phyloP scores from a whole-genome alignment of 1,140 invertebrate species.

The Drosophila miranda region DNA sequence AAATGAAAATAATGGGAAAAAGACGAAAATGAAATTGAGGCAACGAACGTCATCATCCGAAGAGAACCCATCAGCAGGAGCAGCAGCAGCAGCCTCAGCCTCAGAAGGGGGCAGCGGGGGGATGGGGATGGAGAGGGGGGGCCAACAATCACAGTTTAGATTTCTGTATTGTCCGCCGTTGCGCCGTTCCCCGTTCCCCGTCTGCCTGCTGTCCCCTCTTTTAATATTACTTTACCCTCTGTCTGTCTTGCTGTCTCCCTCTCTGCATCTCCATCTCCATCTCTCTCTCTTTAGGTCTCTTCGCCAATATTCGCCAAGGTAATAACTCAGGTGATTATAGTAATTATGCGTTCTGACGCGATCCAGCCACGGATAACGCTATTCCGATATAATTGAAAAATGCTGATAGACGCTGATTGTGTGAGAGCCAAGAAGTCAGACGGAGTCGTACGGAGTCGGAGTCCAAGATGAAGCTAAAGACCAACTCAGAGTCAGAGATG shows the following conservation, averaged over 20 bases:
- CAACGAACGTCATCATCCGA: conserved; percentile 17
- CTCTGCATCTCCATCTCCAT: background rate
- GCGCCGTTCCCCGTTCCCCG: conserved; percentile 16
- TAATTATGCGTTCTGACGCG: conserved; percentile 83
- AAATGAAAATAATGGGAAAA: conserved; percentile 80
- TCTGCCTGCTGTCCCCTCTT: conserved; percentile 51
- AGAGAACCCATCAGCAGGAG: conserved; percentile 24
- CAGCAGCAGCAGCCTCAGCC: background rate
- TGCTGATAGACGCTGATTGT: conserved; percentile 82
- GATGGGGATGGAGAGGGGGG: background rate
- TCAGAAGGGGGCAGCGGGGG: too few relatives aligned
- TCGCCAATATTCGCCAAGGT: conserved; percentile 81
- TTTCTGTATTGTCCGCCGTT: conserved; percentile 52
- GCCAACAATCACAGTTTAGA: conserved; percentile 77
- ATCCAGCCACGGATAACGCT: conserved; percentile 82
- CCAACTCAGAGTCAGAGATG: conserved; percentile 3
- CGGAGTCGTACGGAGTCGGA: conserved; percentile 8
- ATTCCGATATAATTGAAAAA: conserved; percentile 83
- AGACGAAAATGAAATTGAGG: conserved; percentile 76
- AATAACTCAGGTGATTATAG: conserved; percentile 83
- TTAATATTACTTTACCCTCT: conserved; percentile 65
- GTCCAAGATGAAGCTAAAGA: conserved; percentile 6
- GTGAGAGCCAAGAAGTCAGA: conserved; percentile 43
- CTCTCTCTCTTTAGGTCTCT: conserved; percentile 52
- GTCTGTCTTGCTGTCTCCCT: conserved; percentile 34